Base-by-base conservation (phyloP, 2,797 vertebrate genomes). In the Hoplostethus mediterraneus region DNA sequence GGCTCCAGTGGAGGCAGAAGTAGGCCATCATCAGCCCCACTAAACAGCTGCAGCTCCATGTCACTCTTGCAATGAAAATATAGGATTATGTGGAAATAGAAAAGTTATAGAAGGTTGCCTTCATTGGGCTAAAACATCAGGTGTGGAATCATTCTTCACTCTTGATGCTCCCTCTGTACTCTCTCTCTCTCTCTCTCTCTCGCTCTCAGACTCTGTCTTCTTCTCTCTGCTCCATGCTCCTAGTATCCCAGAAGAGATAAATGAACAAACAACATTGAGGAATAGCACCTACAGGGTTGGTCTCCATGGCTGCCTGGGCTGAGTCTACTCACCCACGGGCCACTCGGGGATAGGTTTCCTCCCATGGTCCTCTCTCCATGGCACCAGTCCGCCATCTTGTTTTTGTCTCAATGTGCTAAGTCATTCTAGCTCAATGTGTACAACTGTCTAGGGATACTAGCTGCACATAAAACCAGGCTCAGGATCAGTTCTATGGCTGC, bases 301-400 rank as follows among this genome's bases (percentile, higher is more conserved):
- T 91, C 85, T 89, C 89, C 83, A 88, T 85, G 87, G 77, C 85
- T 84, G 78, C 83, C 67, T 58, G 66, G 69, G 63, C 62, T 54
- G 48, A 76, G 69, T 63, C 80, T 79, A 28, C 80, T 90, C 81
- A 74, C 77, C 81, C 83, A 61, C 38, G 42, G 42, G 73, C 71
- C 83, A 74, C 85, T 83, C 53, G 52, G 79, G 90, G 81, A 85
- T 69, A 25, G 79, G 87, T 87, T 80, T 86, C 84, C 82, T 87
- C 81, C 75, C 67, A 0, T 74, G 83, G 82, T 80, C 71, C 76
- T 83, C 81, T 93, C 90, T 90, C 89, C 83, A 81, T 25, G 77
- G 87, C 87, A 83, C 84, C 79, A n/a, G 48, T 78, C 71, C n/a
- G 55, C 83, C 83, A 82, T 91, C 84, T 90, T 92, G 88, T 93